These are phyloP conservation scores for Sialis fuliginosa DNA, from an alignment of 2,888 invertebrate genomes.

Conservation along the genomic window DNA sequence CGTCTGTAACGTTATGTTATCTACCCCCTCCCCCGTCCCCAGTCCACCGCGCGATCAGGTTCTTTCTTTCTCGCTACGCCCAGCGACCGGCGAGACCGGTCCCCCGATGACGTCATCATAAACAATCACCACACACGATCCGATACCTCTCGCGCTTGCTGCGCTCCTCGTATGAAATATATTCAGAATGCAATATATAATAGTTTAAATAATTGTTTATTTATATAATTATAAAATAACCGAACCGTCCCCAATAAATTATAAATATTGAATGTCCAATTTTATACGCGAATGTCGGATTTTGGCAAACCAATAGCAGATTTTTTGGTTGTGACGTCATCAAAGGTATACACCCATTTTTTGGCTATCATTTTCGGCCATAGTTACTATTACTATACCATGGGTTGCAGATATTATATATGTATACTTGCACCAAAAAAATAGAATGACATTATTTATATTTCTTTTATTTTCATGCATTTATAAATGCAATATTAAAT, in stretches of 20 bases:
- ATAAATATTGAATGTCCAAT: background rate
- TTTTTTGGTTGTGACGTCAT: conserved; percentile 7
- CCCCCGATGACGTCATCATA: background rate
- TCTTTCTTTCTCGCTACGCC: background rate
- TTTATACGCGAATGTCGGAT: background rate
- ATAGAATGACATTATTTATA: too few species aligned
- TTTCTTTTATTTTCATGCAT: too few species aligned
- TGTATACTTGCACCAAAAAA: too few species aligned
- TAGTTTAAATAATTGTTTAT: conserved; percentile 26
- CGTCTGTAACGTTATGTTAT: too few species aligned
- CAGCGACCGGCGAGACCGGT: background rate
- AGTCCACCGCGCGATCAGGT: too few species aligned
- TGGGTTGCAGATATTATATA: too few species aligned
- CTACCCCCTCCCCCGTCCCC: too few species aligned
- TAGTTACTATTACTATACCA: too few species aligned
- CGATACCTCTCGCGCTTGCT: conserved; percentile 15
- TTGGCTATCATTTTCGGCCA: background rate
- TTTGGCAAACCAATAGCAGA: background rate
- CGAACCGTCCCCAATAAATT: background rate
- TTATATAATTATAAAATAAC: conserved; percentile 13
- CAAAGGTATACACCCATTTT: background rate
- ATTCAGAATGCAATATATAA: conserved; percentile 27
- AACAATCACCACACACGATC: background rate
- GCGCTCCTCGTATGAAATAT: conserved; percentile 23
- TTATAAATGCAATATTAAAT: too few species aligned